Evolutionary conservation across 2,888 invertebrate genomes (phyloP).

Genomic region (Metacarcinus magister): DNA sequence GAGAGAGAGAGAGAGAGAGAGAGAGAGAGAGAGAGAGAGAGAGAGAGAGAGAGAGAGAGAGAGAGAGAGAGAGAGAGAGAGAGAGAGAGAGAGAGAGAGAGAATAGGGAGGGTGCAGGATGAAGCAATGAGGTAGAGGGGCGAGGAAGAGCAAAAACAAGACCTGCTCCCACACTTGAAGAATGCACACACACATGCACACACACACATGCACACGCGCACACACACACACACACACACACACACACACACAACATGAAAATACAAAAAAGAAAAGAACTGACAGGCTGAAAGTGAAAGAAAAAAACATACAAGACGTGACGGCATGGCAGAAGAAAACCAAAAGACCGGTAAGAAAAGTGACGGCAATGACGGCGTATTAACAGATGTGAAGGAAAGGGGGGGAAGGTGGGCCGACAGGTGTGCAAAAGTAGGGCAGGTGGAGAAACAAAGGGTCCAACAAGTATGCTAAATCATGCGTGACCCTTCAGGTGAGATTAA

Average conservation of each 20-base stretch:
- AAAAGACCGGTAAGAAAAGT: constrained; percentile 47
- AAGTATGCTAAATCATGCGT: background rate
- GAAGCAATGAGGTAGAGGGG: background rate
- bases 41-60: background rate
- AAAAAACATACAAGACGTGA: background rate
- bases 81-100: constrained; percentile 23
- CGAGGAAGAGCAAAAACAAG: constrained; percentile 34
- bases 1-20: constrained; percentile 27
- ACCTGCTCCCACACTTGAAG: constrained; percentile 43
- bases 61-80: constrained; percentile 50
- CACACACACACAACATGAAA: background rate
- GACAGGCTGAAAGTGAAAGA: background rate
- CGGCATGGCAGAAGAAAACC: background rate
- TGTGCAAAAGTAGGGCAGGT: constrained; percentile 12
- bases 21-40: constrained; percentile 35
- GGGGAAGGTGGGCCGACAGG: background rate
- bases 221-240: constrained; percentile 46
- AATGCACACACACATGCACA: constrained; percentile 26
- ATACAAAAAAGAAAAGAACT: background rate
- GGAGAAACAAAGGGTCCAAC: background rate
- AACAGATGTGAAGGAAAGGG: background rate
- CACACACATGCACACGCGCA: constrained; percentile 23
- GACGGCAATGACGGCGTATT: background rate
- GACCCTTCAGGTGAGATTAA: constrained; percentile 26
- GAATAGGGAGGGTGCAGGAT: background rate